Base-by-base conservation (phyloP, 2,888 invertebrate genomes). In the Pseudococcus viburni region DNA sequence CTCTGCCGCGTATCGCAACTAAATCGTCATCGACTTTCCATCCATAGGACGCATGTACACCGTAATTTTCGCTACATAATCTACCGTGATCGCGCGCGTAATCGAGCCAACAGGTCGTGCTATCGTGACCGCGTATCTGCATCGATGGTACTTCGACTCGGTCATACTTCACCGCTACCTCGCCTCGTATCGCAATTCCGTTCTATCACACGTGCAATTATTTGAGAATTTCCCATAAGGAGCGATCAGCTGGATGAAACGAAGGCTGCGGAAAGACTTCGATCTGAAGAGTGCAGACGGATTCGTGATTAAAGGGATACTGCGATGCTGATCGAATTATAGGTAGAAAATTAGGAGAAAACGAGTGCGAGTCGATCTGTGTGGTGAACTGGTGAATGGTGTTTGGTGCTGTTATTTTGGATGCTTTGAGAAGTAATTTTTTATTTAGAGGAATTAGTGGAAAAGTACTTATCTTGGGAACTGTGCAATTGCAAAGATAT, bases 71-170 rank as follows among this genome's bases (percentile, higher is more conserved):
- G 19, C 59, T 59, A 59, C 12, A 73, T 73, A 73, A 73, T 73
- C 68, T 15, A 73, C 33, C 26, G 22, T 33, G 68, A 73, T 73
- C 26, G 26, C 19, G n/a, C 68, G 68, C 68, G 68, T 73, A 73
- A 73, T 73, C 68, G 68, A 73, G 68, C 68, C 68, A 73, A 73
- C 26, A 73, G 68, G 68, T 73, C 68, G 68, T 73, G 68, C 33
- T 73, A 73, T 73, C 68, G 68, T 73, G 68, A 73, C 68, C 68
- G 68, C 12, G 33, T 33, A 73, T 33, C 68, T 59, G 59, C n/a
- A 19, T 55, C 55, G 55, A n/a, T 19, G 19, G 26, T 73, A 73
- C 33, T 33, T 33, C 26, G 26, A 73, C 19, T 59, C n/a, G 19
- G 5, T 19, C 19, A 17, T 55, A 33, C 26, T 33, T 33, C 26